Base-by-base conservation (phyloP, 2,113 vertebrate genomes). In the Bambusicola thoracicus region DNA sequence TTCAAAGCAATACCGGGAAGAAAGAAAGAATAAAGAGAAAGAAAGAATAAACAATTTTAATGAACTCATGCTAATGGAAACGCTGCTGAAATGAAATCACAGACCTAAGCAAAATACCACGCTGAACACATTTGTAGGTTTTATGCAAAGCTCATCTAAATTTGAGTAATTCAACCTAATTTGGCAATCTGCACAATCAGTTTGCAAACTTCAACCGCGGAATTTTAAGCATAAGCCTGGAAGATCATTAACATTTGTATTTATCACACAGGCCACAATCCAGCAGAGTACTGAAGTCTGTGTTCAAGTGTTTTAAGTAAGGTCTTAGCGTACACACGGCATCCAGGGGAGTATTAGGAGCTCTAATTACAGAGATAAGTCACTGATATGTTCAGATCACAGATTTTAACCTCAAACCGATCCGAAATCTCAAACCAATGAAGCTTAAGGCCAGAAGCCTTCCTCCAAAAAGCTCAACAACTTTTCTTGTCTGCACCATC, bases 71-170 rank as follows among this genome's bases (percentile, higher is more conserved):
- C 91, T 94, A 94, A 94, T 88, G 88, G 43, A 90, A 96, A 87
- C 69, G n/a, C 77, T 95, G 73, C 69, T 94, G 83, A 96, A 96
- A 93, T 0, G 8, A 95, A 97, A 97, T 94, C 96, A 96, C 95
- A 94, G 94, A 92, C 66, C 82, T 95, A 94, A 97, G 95, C 94
- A 97, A 92, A 96, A 96, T 65, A 84, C 80, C 34, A 76, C 85
- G 84, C 79, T 94, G 92, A 93, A 81, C 65, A 68, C 93, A 95
- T 90, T 93, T 96, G 89, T 96, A 96, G 94, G 92, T 96, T 96
- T 96, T 96, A 95, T 95, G 96, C 96, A 95, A 95, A 96, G 93
- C 90, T 95, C 92, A 95, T 95, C 93, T 96, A 86, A 95, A 95
- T 95, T 92, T 95, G 68, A 91, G 87, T 95, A 96, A 95, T 95